Conservation (phyloP, 2,113 vertebrate genomes). For the Planiliza haematocheilus region DNA sequence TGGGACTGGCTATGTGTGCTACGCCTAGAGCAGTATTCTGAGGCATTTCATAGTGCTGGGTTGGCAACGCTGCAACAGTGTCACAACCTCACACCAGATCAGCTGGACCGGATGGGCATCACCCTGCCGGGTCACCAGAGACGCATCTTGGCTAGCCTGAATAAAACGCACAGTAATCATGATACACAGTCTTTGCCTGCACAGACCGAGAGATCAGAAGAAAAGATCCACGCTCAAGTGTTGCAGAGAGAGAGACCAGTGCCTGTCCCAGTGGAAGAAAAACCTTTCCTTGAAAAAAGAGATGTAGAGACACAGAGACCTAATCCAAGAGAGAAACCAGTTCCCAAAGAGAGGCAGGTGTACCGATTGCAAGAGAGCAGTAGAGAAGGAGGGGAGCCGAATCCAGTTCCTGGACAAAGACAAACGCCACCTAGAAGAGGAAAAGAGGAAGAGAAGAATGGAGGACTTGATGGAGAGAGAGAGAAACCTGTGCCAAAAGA, state of each 20-base stretch:
- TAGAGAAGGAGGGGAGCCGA: constrained; percentile 11
- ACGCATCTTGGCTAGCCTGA: constrained; percentile 89
- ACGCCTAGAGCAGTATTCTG: constrained; percentile 90
- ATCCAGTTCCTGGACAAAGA: constrained; percentile 38
- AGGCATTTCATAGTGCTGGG: constrained; percentile 80
- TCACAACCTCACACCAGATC: constrained; percentile 78
- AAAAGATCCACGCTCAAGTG: neutral
- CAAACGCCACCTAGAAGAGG: constrained; percentile 1
- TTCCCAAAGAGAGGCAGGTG: constrained; percentile 81
- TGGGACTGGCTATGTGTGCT: constrained; percentile 87
- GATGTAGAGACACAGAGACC: constrained; percentile 29
- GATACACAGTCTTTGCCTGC: neutral
- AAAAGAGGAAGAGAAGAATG: constrained; percentile 61
- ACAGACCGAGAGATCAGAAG: constrained; percentile 17
- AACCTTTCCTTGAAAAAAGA: constrained; percentile 52
- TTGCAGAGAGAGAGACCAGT: constrained; percentile 30
- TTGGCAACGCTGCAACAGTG: constrained; percentile 83
- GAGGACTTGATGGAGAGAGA: constrained; percentile 54
- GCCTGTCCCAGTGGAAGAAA: constrained; percentile 18
- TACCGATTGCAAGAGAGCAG: constrained; percentile 34
- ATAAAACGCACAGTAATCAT: constrained; percentile 70
- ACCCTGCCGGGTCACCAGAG: constrained; percentile 89
- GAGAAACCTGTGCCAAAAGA: constrained; percentile 86
- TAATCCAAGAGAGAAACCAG: constrained; percentile 66
- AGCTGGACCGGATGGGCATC: constrained; percentile 86